Conservation (phyloP, 2,797 vertebrate species). For the Amazona finschi region DNA sequence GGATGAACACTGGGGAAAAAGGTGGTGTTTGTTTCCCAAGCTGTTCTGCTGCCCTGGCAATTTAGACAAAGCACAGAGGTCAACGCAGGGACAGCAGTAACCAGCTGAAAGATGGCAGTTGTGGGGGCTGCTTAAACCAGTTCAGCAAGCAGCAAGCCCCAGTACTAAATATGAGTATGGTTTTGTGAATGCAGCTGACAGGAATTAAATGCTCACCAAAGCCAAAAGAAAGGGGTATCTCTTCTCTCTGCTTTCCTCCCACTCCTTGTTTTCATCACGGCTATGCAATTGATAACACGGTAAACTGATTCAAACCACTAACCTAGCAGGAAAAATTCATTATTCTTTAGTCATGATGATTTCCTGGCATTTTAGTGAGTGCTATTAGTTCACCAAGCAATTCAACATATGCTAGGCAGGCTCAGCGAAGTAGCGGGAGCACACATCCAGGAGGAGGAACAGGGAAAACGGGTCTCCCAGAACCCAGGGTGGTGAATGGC, state of each 20-base stretch:
- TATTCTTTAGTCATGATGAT: background rate
- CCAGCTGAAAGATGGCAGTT: background rate
- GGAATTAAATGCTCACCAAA: background rate
- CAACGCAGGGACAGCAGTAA: background rate
- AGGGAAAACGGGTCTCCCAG: background rate
- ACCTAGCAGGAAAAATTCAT: background rate
- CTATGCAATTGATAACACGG: background rate
- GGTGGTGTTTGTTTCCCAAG: background rate
- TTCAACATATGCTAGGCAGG: background rate
- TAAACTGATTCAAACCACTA: background rate
- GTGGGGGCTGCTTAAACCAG: background rate
- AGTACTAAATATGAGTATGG: background rate
- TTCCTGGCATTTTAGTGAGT: background rate
- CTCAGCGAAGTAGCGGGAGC: background rate
- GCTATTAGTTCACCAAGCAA: background rate
- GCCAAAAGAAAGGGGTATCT: background rate
- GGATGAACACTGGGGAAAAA: background rate
- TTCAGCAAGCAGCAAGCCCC: background rate
- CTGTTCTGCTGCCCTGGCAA: background rate
- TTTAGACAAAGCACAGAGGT: background rate
- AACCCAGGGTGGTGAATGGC: background rate
- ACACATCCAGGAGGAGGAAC: background rate
- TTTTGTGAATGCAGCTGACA: background rate
- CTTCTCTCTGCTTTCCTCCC: background rate
- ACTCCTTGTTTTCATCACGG: background rate